A percentile compares a stretch with the other conserved stretches of the same genome.
Conservation (phyloP, 2,888 invertebrate genomes). For the Dryobota labecula region DNA sequence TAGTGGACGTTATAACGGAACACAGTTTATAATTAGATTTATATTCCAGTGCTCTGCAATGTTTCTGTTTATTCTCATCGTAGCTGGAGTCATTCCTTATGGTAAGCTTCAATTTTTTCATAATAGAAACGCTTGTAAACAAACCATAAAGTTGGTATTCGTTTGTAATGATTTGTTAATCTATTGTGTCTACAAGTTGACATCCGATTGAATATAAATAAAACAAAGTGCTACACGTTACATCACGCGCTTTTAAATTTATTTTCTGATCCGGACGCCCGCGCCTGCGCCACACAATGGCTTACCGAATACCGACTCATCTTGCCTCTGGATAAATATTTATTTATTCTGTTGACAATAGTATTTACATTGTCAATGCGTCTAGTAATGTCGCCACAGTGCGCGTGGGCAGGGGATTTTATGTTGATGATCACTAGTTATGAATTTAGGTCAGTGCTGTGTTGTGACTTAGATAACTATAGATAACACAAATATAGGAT, state of each 20-base stretch:
- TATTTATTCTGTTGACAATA: slow-evolving; percentile 89
- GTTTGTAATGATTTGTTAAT: slow-evolving; percentile 59
- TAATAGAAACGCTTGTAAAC: slow-evolving; percentile 6
- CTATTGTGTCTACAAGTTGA: slow-evolving; percentile 57
- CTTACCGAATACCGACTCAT: slow-evolving; percentile 81
- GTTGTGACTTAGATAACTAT: slow-evolving; percentile 72
- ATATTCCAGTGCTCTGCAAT: slow-evolving; percentile 69
- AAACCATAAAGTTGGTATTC: slow-evolving; percentile 25
- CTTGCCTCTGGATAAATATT: slow-evolving; percentile 88
- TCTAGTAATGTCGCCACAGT: slow-evolving; percentile 80
- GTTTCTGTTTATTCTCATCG: slow-evolving; percentile 75
- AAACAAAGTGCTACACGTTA: slow-evolving; percentile 69
- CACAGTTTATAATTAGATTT: slow-evolving; percentile 66
- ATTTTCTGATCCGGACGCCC: slow-evolving; percentile 76
- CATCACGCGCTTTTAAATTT: slow-evolving; percentile 76
- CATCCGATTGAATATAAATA: slow-evolving; percentile 61
- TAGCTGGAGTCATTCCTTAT: slow-evolving; percentile 74
- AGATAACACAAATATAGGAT: slow-evolving; percentile 64
- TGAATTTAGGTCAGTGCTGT: slow-evolving; percentile 83
- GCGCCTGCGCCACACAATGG: slow-evolving; percentile 79
- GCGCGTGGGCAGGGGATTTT: slow-evolving; percentile 83
- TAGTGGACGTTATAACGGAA: slow-evolving; percentile 69
- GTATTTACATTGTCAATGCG: slow-evolving; percentile 88
- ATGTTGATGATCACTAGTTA: slow-evolving; percentile 84
- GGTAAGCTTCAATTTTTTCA: slow-evolving; percentile 73